phyloP scores from a whole-genome alignment of 1,140 invertebrate genomes.

The Heterodera schachtii region DNA sequence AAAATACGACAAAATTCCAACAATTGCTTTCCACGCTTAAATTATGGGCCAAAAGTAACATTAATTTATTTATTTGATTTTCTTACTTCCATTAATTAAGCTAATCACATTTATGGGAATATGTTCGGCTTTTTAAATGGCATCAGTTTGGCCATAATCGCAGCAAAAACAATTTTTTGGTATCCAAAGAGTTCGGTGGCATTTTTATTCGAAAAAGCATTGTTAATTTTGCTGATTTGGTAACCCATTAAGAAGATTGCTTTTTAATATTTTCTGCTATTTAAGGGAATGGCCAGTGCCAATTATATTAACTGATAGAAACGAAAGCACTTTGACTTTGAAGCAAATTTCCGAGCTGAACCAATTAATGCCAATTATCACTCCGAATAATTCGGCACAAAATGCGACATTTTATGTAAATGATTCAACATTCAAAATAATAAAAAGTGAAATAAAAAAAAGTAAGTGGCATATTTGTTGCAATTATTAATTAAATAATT shows the following conservation, averaged over 20 bases:
- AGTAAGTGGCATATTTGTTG: background rate
- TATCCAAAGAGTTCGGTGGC: constrained; percentile 14
- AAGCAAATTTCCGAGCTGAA: background rate
- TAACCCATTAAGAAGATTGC: no score
- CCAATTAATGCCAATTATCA: background rate
- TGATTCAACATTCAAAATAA: background rate
- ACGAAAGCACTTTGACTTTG: background rate
- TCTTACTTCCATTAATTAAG: background rate
- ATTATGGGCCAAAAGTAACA: background rate
- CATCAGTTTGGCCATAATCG: background rate
- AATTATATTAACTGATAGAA: background rate
- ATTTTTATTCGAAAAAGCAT: constrained; percentile 18
- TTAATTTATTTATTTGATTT: background rate
- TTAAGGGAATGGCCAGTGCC: constrained; percentile 6
- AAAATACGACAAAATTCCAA: background rate
- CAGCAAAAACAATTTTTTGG: constrained; percentile 12
- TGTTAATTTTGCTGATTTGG: constrained; percentile 10
- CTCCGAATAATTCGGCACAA: background rate
- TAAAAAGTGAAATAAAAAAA: background rate
- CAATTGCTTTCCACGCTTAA: background rate
- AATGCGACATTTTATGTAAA: background rate
- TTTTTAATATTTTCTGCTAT: background rate
- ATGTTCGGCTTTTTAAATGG: constrained; percentile 14
- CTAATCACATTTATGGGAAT: constrained; percentile 8
- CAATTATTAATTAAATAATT: background rate